Evolutionary conservation across 2,888 invertebrate species (phyloP).

Genomic region (Drosophila sordidula): DNA sequence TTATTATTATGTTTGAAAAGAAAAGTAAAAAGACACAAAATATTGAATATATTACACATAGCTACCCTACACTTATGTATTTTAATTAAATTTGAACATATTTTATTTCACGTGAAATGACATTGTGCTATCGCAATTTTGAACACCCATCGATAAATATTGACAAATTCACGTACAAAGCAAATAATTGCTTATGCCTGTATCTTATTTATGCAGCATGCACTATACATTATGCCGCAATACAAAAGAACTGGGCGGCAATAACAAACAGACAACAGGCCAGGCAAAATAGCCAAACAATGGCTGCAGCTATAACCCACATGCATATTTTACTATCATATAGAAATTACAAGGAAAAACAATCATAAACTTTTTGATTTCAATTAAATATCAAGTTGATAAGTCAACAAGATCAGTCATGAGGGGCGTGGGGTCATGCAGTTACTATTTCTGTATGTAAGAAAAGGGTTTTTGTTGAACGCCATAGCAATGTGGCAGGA

Average conservation of each 20-base stretch:
- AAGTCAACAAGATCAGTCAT: constrained; percentile 27
- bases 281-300: constrained; percentile 49
- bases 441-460: constrained; percentile 34
- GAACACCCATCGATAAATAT: constrained; percentile 52
- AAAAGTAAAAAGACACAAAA: not conserved
- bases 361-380: constrained; percentile 67
- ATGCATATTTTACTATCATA: constrained; percentile 70
- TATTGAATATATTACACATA: no score
- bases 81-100: constrained; percentile 16
- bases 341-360: constrained; percentile 53
- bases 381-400: constrained; percentile 64
- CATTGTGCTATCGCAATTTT: constrained; percentile 9
- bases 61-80: not conserved
- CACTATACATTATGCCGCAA: constrained; percentile 55
- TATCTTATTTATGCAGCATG: constrained; percentile 68
- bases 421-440: not conserved
- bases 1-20: no score
- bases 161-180: constrained; percentile 55
- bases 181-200: constrained; percentile 74
- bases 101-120: constrained; percentile 4
- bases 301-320: constrained; percentile 27
- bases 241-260: constrained; percentile 48
- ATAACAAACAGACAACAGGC: constrained; percentile 57
- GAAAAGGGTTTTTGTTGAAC: constrained; percentile 31
- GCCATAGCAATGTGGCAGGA: constrained; percentile 20